Conservation (phyloP, 2,113 vertebrate species). For the Telmatochromis brichardi region DNA sequence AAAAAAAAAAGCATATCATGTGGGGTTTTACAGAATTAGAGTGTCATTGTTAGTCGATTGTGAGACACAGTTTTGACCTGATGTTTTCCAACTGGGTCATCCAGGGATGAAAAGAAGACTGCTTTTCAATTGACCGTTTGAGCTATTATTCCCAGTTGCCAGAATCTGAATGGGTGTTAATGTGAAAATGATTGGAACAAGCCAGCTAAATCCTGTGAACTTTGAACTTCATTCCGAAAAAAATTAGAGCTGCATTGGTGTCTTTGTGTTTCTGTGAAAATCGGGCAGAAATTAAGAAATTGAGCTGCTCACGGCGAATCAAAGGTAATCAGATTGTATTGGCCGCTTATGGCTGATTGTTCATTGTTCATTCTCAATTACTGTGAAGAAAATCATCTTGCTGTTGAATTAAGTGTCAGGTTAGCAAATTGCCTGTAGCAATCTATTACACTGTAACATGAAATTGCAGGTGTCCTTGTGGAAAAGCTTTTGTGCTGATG, state of each 20-base stretch:
- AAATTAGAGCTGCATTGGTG: neutral
- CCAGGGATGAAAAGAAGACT: slow-evolving; percentile 25
- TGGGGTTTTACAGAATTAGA: neutral
- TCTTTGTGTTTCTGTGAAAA: neutral
- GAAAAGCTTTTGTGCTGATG: neutral
- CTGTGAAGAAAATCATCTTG: neutral
- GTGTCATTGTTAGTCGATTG: neutral
- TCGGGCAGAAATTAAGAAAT: neutral
- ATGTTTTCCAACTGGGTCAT: slow-evolving; percentile 46
- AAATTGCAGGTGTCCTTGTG: neutral
- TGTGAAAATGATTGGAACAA: slow-evolving; percentile 21
- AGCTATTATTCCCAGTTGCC: slow-evolving; percentile 1
- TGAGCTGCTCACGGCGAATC: neutral
- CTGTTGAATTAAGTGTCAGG: slow-evolving; percentile 10
- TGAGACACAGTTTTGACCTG: slow-evolving; percentile 20
- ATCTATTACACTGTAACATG: neutral
- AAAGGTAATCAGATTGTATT: neutral
- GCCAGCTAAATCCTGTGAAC: slow-evolving; percentile 10
- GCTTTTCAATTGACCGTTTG: slow-evolving; percentile 6
- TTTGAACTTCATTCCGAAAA: neutral
- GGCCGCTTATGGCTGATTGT: neutral
- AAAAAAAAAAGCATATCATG: neutral
- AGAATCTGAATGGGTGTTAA: slow-evolving; percentile 23
- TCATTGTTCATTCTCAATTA: slow-evolving; percentile 29
- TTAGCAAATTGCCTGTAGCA: neutral